These are phyloP conservation scores for Dendrocopos noguchii DNA, from an alignment of 2,113 vertebrate species.

Conservation along the genomic window DNA sequence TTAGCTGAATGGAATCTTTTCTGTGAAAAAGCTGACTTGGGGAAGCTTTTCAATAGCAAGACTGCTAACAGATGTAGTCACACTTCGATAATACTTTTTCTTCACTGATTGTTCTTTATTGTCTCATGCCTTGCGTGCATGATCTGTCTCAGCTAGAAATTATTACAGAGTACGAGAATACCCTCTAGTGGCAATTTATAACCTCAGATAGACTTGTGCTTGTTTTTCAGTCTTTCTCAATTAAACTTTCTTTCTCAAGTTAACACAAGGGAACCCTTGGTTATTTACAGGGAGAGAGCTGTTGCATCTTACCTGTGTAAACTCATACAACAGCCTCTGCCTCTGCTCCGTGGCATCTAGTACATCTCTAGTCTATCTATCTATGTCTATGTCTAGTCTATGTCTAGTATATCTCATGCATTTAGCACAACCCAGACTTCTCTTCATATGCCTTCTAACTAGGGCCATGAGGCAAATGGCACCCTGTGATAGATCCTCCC, in stretches of 20 bases:
- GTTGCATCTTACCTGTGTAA: background rate
- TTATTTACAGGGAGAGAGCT: background rate
- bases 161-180: background rate
- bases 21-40: background rate
- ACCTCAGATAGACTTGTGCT: background rate
- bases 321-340: background rate
- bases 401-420: fast-evolving
- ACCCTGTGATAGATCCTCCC: background rate
- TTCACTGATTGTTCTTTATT: background rate
- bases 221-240: background rate
- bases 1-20: background rate
- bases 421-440: fast-evolving
- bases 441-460: background rate
- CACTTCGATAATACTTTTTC: background rate
- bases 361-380: no score
- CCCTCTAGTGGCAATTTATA: background rate
- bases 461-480: background rate
- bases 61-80: background rate
- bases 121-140: background rate
- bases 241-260: background rate
- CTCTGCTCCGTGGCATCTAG: background rate
- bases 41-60: background rate
- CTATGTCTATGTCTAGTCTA: no score
- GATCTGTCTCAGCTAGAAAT: background rate
- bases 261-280: background rate